Base-by-base conservation (phyloP, 2,888 invertebrate species). In the Alviniconcha strummeri region DNA sequence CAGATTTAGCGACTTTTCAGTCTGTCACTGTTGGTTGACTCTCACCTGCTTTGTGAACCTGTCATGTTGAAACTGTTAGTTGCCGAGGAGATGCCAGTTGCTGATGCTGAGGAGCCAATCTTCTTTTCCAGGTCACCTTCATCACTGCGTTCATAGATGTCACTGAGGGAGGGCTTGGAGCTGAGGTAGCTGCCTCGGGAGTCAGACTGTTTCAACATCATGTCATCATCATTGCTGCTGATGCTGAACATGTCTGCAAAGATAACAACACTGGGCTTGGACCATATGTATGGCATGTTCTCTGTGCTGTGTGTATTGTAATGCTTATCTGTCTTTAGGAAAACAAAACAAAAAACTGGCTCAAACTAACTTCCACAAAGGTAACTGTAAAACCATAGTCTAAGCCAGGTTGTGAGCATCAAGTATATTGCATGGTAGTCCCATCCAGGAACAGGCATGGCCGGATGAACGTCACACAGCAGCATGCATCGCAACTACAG, bases 71-170 rank as follows among this genome's bases (percentile, higher is more conserved):
- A 15, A 55, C 80, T 80, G 80, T 69, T 69, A 52, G 19, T 17
- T 7, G 55, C 80, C 4, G 80, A 80, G n/a, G 80, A 80, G 5
- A 80, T 17, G 19, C 64, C 69, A 13, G 54, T n/a, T 54, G 67
- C 55, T 13, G 79, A 80, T 11, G 78, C 52, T 1, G 80, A 17
- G n/a, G 80, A 80, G 11, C 52, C 36, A 15, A 52, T 8, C 55
- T 83, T 83, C n/a, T 77, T 77, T n/a, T n/a, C 81, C 57, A 36
- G 57, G 7, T 89, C 89, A 11, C 89, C 89, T 74, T 91, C 90
- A 78, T 91, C 91, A 86, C 91, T 91, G n/a, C 90, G 86, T 85
- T 92, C 92, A 85, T 89, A 91, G 80, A 92, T 91, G 84, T 92
- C 92, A 85, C 91, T 92, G 6, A 92, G 88, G 1, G 90, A 90